phyloP scores from a whole-genome alignment of 2,113 vertebrate genomes.

The Turdus rufiventris region DNA sequence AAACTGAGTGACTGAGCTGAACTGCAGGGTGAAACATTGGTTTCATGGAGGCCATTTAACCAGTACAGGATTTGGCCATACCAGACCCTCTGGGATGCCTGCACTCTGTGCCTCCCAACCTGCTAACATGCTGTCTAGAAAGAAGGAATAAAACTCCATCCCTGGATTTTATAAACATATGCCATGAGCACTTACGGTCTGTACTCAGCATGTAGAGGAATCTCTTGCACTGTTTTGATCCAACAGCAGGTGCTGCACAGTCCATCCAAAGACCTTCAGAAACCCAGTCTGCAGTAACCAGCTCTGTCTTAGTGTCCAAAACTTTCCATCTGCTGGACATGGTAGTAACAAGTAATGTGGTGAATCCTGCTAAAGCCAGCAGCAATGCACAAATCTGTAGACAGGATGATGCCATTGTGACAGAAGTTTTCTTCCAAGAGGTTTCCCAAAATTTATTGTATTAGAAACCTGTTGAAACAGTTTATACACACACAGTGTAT shows the following conservation, averaged over 20 bases:
- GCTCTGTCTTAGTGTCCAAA: constrained; percentile 14
- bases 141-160: neutral
- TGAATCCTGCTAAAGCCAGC: constrained; percentile 73
- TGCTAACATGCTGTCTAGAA: neutral
- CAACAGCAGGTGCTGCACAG: constrained; percentile 68
- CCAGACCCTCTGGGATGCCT: neutral
- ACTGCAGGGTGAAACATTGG: neutral
- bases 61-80: neutral
- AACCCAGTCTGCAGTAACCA: constrained; percentile 64
- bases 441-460: neutral
- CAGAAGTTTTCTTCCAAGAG: neutral
- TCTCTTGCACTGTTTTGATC: constrained; percentile 73
- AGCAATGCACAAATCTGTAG: constrained; percentile 73
- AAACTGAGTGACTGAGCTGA: neutral
- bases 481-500: neutral
- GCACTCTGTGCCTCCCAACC: neutral
- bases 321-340: constrained; percentile 76
- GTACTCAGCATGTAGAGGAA: constrained; percentile 78
- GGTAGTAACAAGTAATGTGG: constrained; percentile 68
- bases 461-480: constrained; percentile 14
- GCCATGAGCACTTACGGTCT: constrained; percentile 65
- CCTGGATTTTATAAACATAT: neutral
- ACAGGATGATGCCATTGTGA: constrained; percentile 38
- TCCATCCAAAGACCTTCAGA: constrained; percentile 86
- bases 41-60: neutral